Base-by-base conservation (phyloP, 2,888 invertebrate genomes). In the Brachynemurus nebulosus region DNA sequence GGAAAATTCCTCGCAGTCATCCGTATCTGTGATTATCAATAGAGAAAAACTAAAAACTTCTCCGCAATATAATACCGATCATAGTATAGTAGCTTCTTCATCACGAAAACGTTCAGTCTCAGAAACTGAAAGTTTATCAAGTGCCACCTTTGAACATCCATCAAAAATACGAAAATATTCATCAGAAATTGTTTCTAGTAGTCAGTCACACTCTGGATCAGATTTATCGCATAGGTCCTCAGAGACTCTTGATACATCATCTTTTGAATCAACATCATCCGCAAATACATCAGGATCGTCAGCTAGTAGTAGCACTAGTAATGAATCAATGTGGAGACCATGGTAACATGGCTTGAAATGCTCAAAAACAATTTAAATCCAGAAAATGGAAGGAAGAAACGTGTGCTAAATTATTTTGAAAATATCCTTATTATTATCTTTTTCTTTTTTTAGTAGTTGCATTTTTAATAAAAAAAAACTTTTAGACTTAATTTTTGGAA, bases 271-370 rank as follows among this genome's bases (percentile, higher is more conserved):
- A 3, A n/a, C 40, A 1, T 34, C 45, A 23, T 23, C 45, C 14
- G 14, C 34, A n/a, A 35, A 34, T 12, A 34, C 42, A 11, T 40
- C 40, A 23, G 40, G 39, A 8, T 34, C 16, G 11, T 37, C 25
- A 7, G 33, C 19, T 18, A 40, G 35, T 18, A 18, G 30, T 4
- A 42, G 45, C 48, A 49, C 38, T 12, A 50, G 48, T 5, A 57
- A 52, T 50, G 59, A 57, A 48, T 57, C 59, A 50, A 64, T 65
- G 65, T 65, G 65, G 65, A 56, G 64, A 45, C 65, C 65, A 19
- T 65, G 65, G 65, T 65, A 56, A 60, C 20, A n/a, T n/a, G n/a
- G n/a, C n/a, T n/a, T n/a, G n/a, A n/a, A n/a, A n/a, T n/a, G n/a
- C n/a, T n/a, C n/a, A n/a, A n/a, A n/a, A n/a, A n/a, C n/a, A n/a